phyloP scores from a whole-genome alignment of 2,797 vertebrate genomes.

The Schizopygopsis malacanthus region DNA sequence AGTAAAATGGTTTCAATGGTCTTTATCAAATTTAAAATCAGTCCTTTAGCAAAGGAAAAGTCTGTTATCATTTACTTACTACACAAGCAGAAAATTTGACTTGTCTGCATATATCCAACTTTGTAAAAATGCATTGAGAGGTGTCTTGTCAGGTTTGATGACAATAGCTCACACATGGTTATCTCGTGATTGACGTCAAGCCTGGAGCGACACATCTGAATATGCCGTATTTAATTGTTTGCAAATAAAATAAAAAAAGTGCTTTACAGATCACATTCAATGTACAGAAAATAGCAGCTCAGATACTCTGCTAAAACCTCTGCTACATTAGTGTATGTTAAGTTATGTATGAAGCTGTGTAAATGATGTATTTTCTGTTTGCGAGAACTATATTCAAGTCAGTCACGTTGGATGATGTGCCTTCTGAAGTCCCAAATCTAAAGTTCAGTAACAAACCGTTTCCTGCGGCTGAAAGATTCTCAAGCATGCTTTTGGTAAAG shows the following conservation, averaged over 20 bases:
- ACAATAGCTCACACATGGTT: neutral
- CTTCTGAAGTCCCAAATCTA: neutral
- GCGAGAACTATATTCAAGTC: neutral
- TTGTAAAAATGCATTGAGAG: neutral
- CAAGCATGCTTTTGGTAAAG: neutral
- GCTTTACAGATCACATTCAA: neutral
- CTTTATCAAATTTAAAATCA: neutral
- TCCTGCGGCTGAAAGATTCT: conserved; percentile 54
- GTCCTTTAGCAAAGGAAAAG: neutral
- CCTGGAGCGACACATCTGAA: neutral
- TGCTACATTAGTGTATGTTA: neutral
- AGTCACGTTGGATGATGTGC: neutral
- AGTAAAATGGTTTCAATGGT: neutral
- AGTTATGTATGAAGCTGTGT: neutral
- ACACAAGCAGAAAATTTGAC: neutral
- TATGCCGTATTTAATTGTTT: neutral
- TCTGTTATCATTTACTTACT: neutral
- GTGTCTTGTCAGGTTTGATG: neutral
- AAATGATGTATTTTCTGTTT: neutral
- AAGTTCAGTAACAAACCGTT: conserved; percentile 62
- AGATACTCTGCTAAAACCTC: neutral
- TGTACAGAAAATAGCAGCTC: neutral
- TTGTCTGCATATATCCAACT: neutral
- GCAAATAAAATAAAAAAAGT: neutral
- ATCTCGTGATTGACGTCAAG: neutral